Percentiles rank a stretch among this genome's conserved stretches.
These are phyloP conservation scores for Lydus trimaculatus DNA, from an alignment of 2,888 invertebrate genomes.

Conservation along the genomic window DNA sequence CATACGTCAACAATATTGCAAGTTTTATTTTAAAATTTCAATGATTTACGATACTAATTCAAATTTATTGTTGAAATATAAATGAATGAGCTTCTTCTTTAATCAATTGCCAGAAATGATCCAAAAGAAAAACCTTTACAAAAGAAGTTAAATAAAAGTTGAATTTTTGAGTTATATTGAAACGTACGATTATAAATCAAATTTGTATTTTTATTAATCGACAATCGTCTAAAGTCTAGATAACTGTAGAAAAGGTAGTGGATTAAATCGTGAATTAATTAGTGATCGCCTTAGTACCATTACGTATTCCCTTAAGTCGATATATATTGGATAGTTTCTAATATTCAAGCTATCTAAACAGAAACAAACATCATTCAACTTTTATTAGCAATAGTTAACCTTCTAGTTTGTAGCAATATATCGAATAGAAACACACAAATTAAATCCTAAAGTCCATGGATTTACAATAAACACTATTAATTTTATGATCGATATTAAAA, in stretches of 20 bases:
- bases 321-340: not conserved
- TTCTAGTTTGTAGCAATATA: conserved; percentile 22
- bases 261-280: not conserved
- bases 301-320: not conserved
- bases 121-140: not conserved
- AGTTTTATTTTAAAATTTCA: not conserved
- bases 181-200: no score
- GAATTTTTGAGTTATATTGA: not conserved
- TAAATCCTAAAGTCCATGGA: conserved; percentile 21
- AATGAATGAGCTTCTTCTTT: not conserved
- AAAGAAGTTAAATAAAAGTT: not conserved
- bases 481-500: conserved; percentile 23
- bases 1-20: not conserved
- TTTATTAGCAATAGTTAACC: conserved; percentile 32
- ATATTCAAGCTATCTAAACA: not conserved
- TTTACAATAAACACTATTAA: conserved; percentile 16
- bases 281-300: not conserved
- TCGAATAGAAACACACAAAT: conserved; percentile 27
- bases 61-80: conserved; percentile 2
- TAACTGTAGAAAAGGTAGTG: no score
- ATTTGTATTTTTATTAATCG: no score
- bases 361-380: conserved; percentile 29
- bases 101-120: not conserved
- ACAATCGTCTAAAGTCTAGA: no score
- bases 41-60: not conserved